Evolutionary conservation across 2,113 vertebrate genomes (phyloP), one percentile per base, ranked within the genome.

Genomic region (Pimephales promelas): DNA sequence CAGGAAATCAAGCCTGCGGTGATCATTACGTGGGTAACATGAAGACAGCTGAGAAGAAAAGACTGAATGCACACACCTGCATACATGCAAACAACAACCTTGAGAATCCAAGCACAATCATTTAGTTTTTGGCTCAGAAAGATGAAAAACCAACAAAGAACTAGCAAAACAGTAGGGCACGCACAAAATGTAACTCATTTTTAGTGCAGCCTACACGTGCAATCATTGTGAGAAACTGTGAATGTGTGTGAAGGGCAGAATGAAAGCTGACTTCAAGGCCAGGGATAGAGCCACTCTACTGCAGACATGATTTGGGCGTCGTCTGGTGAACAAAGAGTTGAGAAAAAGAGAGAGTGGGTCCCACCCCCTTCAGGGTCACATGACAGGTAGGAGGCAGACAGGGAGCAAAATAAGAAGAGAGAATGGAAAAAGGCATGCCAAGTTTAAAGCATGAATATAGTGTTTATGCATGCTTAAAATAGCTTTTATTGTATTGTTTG

Each of bases 271-370:
- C 49, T 79, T 22, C 40, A 78, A 75, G 40, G n/a, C 31, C 28
- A 13, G 28, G 71, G 47, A 85, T 47, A 57, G 11, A 31, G 40
- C 14, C 4, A 11, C 28, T 79, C 81, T 24, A 22, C 66, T 34
- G 62, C 66, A 79, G 68, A 43, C 74, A 76, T 14, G 66, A 54
- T 10, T 34, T 57, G 86, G 70, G 81, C 64, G 62, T 82, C 61
- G 78, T 73, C 81, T 86, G 74, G 66, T 85, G 87, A 86, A 88
- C 87, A 88, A 88, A 86, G 83, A 79, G 78, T 82, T 81, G 74
- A 75, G 71, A 34, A 43, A 43, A 31, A 43, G 56, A 43, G 45
- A 43, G 54, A 86, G 52, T 3, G 22, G 56, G 68, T 22, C 76
- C 82, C 45, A 10, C 86, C 83, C 76, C 71, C 36, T 74, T 20